Evolutionary conservation across 2,888 invertebrate species (phyloP).

Genomic region (Callyntrura guangdongensis): DNA sequence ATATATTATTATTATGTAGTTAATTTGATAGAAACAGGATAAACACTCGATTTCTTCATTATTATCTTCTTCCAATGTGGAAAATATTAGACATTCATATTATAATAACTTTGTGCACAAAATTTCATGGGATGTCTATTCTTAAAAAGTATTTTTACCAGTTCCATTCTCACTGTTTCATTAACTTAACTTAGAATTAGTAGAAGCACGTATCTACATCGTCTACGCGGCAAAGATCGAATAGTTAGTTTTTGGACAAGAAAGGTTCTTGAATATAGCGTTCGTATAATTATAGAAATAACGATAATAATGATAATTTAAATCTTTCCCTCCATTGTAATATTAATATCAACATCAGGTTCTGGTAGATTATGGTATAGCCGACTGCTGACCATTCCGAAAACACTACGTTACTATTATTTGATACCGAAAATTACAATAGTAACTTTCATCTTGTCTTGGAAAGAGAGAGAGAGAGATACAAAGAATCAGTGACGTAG

Average conservation of each 20-base stretch:
- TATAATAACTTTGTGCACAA: too few relatives aligned
- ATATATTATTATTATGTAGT: not conserved
- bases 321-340: not conserved
- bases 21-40: constrained; percentile 10
- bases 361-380: constrained; percentile 1
- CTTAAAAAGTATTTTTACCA: too few relatives aligned
- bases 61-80: too few relatives aligned
- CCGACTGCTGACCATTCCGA: constrained; percentile 21
- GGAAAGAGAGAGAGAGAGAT: constrained; percentile 34
- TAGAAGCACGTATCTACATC: too few relatives aligned
- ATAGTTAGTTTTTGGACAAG: too few relatives aligned
- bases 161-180: too few relatives aligned
- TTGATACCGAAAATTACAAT: not conserved
- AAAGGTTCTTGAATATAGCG: too few relatives aligned
- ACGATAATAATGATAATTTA: constrained; percentile 21
- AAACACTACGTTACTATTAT: constrained; percentile 48
- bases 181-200: too few relatives aligned
- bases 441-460: constrained; percentile 12
- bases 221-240: too few relatives aligned
- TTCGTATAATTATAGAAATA: constrained; percentile 12
- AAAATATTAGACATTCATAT: too few relatives aligned
- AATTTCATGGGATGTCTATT: too few relatives aligned
- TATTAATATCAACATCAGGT: constrained; percentile 71
- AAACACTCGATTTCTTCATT: constrained; percentile 1
- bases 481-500: constrained; percentile 28